Evolutionary conservation across 2,888 invertebrate genomes (phyloP), one percentile per base, ranked within the genome.

Genomic region (Diplazon laetatorius): DNA sequence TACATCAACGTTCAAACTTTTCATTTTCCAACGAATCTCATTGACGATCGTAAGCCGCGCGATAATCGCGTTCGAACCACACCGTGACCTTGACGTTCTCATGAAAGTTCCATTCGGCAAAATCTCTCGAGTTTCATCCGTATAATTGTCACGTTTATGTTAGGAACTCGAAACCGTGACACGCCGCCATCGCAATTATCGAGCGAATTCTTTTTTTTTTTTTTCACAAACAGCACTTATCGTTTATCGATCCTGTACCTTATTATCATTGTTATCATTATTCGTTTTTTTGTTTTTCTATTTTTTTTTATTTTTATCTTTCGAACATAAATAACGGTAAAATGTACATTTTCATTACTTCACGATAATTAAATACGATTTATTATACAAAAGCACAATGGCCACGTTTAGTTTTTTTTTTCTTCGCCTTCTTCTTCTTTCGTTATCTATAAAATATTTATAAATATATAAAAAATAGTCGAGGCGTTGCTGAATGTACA

Each of bases 21-120:
- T n/a, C n/a, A 50, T n/a, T 16, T 39, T 10, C 37, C n/a, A 16
- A n/a, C 22, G 35, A 37, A 16, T n/a, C 57, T 39, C 0, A n/a
- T 25, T n/a, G 22, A 66, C 42, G 20, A 46, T 50, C 66, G 22
- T 60, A 48, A 55, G 52, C 46, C 37, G 59, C 39, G 12, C 6
- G 25, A 71, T 12, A 35, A 72, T 50, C 9, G 42, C 37, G 20
- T 55, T 39, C 44, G 50, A 69, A 52, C 9, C 50, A 60, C 78
- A 60, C 78, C 75, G 76, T 83, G 44, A 82, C 86, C 86, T 87
- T 86, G 87, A 86, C 84, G 85, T 86, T 86, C 87, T 57, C 73
- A 72, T 75, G 68, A 71, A 80, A 77, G 80, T 69, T 73, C 70
- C 68, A 57, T 42, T 59, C 22, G 35, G 59, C 71, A 12, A 57